These are phyloP conservation scores for Acrossocheilus fasciatus DNA, from an alignment of 2,797 vertebrate species.

Conservation along the genomic window DNA sequence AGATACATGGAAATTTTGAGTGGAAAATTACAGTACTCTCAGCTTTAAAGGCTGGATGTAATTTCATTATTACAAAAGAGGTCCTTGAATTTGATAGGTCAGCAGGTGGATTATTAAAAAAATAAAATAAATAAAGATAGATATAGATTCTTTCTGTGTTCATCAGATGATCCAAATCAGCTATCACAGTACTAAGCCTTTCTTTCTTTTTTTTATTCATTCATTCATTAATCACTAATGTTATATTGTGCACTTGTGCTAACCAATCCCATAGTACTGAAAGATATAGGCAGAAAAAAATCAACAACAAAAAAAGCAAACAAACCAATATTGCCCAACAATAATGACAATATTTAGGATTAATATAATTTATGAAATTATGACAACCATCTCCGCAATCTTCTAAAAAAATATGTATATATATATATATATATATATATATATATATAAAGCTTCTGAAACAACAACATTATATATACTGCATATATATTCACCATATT, in stretches of 20 bases:
- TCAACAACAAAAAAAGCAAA: too few species aligned
- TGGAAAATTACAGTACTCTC: background rate
- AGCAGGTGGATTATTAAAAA: slow-evolving; percentile 23
- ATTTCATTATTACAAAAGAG: slow-evolving; percentile 11
- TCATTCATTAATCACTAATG: background rate
- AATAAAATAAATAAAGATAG: background rate
- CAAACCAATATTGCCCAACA: background rate
- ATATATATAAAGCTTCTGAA: too few species aligned
- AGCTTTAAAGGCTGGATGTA: slow-evolving; percentile 5
- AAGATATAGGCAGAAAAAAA: background rate
- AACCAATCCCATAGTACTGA: background rate
- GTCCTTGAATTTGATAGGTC: background rate
- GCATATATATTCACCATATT: too few species aligned
- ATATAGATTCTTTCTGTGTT: background rate
- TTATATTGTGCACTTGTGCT: background rate
- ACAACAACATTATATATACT: too few species aligned
- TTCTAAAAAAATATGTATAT: too few species aligned
- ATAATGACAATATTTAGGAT: background rate
- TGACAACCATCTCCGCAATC: background rate
- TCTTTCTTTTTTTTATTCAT: too few species aligned
- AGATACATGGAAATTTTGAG: slow-evolving; percentile 34
- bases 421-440: too few species aligned
- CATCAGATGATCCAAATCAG: background rate
- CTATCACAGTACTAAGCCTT: too few species aligned
- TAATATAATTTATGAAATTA: background rate